phyloP scores from a whole-genome alignment of 2,797 vertebrate species.

The Acridotheres tristis region DNA sequence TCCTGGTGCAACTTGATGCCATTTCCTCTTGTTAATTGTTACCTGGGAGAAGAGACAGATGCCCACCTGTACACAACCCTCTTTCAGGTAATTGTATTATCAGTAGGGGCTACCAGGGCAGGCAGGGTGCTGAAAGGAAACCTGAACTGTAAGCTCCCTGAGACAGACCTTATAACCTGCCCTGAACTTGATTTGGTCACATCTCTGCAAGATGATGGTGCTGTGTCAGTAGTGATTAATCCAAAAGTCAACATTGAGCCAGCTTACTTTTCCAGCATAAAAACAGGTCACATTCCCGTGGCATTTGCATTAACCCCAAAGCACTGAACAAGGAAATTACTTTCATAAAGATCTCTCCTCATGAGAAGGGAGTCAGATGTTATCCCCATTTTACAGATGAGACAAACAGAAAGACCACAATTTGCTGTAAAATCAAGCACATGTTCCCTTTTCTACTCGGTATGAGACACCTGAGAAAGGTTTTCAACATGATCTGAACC shows the following conservation, averaged over 20 bases:
- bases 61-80: not conserved
- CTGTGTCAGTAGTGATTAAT: not conserved
- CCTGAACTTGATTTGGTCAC: not conserved
- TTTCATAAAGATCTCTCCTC: not conserved
- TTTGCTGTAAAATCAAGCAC: not conserved
- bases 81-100: not conserved
- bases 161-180: not conserved
- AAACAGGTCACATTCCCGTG: not conserved
- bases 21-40: not conserved
- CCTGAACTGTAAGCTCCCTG: not conserved
- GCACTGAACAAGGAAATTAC: not conserved
- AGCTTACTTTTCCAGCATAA: not conserved
- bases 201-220: not conserved
- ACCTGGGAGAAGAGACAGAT: not conserved
- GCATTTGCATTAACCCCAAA: not conserved
- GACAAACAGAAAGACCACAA: not conserved
- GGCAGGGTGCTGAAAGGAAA: not conserved
- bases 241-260: not conserved
- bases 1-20: not conserved
- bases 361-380: rapidly evolving
- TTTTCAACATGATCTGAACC: not conserved
- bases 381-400: not conserved
- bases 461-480: not conserved
- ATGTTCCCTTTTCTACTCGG: not conserved
- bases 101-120: not conserved